phyloP scores from a whole-genome alignment of 2,113 vertebrate species.

The Hassar affinis region DNA sequence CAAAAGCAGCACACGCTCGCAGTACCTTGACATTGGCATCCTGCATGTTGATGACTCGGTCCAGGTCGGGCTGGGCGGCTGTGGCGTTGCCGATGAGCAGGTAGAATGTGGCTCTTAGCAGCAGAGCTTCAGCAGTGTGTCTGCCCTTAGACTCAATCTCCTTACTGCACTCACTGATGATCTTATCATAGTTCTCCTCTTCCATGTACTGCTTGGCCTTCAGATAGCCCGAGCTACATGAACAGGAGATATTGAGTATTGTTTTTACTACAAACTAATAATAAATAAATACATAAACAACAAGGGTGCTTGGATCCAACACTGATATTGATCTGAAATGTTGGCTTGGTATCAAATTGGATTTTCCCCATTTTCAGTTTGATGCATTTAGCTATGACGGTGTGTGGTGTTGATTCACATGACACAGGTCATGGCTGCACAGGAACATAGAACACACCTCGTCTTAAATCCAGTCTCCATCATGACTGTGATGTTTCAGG shows the following conservation, averaged over 20 bases:
- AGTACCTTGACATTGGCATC: slow-evolving; percentile 92
- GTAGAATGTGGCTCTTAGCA: slow-evolving; percentile 96
- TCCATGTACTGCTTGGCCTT: slow-evolving; percentile 99
- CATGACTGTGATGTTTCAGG: neutral
- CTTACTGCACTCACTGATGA: slow-evolving; percentile 97
- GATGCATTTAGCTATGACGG: neutral
- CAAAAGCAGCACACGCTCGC: neutral
- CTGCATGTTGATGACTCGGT: slow-evolving; percentile 92
- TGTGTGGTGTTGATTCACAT: neutral
- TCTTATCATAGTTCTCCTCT: slow-evolving; percentile 99
- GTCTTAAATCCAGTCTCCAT: neutral
- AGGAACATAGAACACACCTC: neutral
- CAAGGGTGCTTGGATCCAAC: neutral
- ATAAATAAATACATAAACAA: too few relatives aligned
- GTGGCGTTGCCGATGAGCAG: slow-evolving; percentile 93
- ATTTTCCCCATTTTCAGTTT: neutral
- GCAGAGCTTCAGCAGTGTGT: slow-evolving; percentile 89
- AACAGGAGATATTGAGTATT: neutral
- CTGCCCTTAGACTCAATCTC: slow-evolving; percentile 89
- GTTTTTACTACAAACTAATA: neutral
- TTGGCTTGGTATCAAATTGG: neutral
- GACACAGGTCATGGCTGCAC: neutral
- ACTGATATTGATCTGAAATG: neutral
- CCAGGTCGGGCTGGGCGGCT: slow-evolving; percentile 91
- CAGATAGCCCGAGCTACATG: slow-evolving; percentile 84